Conservation (phyloP, 2,888 invertebrate genomes). For the Cartodere bifasciata region DNA sequence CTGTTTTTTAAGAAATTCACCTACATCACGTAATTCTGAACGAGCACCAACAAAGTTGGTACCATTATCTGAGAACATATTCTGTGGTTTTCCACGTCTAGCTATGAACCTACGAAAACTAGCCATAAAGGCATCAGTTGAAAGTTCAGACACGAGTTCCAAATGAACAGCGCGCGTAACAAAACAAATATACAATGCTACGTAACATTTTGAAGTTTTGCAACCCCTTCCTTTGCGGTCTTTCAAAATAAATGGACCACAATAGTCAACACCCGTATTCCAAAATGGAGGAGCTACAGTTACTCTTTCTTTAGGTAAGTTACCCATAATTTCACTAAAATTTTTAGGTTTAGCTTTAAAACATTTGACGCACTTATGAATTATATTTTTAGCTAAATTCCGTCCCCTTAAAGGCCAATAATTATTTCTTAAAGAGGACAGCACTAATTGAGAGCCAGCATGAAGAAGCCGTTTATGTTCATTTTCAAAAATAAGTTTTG, state of each 20-base stretch:
- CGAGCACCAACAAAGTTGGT: background rate
- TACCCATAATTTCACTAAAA: background rate
- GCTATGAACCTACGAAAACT: constrained; percentile 1
- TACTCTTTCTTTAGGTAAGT: background rate
- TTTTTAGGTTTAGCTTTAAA: constrained; percentile 1
- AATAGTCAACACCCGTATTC: background rate
- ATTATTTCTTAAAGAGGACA: background rate
- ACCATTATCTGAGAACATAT: constrained; percentile 1
- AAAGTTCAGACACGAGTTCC: background rate
- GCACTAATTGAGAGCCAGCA: background rate
- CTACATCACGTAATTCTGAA: background rate
- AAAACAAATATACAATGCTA: too few species aligned
- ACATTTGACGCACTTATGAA: constrained; percentile 1
- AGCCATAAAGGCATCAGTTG: background rate
- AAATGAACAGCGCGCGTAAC: background rate
- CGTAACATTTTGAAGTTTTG: too few species aligned
- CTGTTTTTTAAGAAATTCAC: constrained; percentile 1
- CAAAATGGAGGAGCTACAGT: background rate
- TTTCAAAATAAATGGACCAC: background rate
- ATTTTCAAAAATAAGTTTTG: background rate
- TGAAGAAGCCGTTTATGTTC: background rate
- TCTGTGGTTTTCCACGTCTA: background rate
- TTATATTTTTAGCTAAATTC: background rate
- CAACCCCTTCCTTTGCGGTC: too few species aligned
- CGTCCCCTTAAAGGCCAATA: background rate